Evolutionary conservation across 2,113 vertebrate species (phyloP), one percentile per base, ranked within the genome.

Genomic region (Salminus brasiliensis): DNA sequence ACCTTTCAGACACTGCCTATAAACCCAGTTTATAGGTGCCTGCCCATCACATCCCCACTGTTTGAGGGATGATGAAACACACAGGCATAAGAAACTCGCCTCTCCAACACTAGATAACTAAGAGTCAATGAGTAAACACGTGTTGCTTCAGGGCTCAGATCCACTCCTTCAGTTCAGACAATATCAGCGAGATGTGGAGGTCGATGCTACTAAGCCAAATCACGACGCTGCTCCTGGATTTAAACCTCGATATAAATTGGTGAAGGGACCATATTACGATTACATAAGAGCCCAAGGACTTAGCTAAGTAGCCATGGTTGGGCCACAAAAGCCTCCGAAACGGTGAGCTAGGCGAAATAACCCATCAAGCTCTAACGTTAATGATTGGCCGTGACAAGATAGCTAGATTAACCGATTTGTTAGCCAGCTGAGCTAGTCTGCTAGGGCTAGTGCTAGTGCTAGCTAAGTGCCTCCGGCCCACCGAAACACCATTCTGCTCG

Each of bases 121-220:
- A 34, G 43, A 1, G 55, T 62, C 23, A 72, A 79, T 63, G 41
- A 79, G 63, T 72, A 52, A 65, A 65, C 55, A 49, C 29, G 23
- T 29, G 68, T 30, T 72, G 68, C 77, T 72, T 65, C n/a, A 5
- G 39, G 67, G 55, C 41, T 77, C 34, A n/a, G 34, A 21, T 10
- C 36, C 76, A n/a, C n/a, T n/a, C n/a, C n/a, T n/a, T n/a, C n/a
- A n/a, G n/a, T n/a, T n/a, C n/a, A n/a, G n/a, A n/a, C n/a, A n/a
- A n/a, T n/a, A n/a, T 7, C 8, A 47, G 36, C 4, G 36, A 39
- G 36, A 9, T 39, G 4, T 39, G 9, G 45, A 47, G 45, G 45
- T 47, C 13, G 13, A 7, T 15, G 13, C 13, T 8, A 15, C 45
- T 2, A 7, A 47, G 45, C 8, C 36, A 39, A 4, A 39, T 5